A percentile compares a stretch with the other conserved stretches of the same genome.
These are phyloP conservation scores for Bolinopsis microptera DNA, from an alignment of 37 sponge, comb jelly and placozoan species.

Conservation along the genomic window DNA sequence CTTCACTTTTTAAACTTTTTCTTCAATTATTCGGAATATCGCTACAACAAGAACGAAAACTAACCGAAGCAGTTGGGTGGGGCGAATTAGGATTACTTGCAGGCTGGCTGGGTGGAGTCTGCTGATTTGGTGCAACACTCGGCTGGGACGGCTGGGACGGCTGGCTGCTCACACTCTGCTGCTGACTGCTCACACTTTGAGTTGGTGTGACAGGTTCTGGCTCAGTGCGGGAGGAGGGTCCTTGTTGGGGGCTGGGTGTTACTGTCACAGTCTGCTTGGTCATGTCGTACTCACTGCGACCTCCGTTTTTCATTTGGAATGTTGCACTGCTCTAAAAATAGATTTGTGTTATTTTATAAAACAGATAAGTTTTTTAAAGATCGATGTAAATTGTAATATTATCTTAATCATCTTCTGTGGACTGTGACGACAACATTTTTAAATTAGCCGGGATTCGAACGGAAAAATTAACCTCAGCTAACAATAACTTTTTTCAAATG, in stretches of 20 bases:
- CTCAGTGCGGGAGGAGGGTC: neutral
- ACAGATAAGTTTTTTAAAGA: neutral
- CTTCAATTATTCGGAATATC: no score
- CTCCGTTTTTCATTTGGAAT: neutral
- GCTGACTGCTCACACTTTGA: neutral
- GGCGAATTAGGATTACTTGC: neutral
- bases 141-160: no score
- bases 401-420: no score
- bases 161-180: neutral
- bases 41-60: no score
- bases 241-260: slow-evolving; percentile 2
- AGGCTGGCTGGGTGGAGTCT: neutral
- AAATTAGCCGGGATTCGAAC: no score
- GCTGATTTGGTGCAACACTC: neutral
- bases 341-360: neutral
- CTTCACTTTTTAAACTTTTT: no score
- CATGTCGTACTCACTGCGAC: neutral
- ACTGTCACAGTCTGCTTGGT: slow-evolving; percentile 23
- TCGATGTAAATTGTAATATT: no score
- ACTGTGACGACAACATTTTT: no score
- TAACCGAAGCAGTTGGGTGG: neutral
- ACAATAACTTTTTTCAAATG: no score
- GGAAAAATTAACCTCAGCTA: no score
- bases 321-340: slow-evolving; percentile 8
- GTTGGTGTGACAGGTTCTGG: neutral